Conservation (phyloP, 2,888 invertebrate genomes). For the Oligia fasciuncula region DNA sequence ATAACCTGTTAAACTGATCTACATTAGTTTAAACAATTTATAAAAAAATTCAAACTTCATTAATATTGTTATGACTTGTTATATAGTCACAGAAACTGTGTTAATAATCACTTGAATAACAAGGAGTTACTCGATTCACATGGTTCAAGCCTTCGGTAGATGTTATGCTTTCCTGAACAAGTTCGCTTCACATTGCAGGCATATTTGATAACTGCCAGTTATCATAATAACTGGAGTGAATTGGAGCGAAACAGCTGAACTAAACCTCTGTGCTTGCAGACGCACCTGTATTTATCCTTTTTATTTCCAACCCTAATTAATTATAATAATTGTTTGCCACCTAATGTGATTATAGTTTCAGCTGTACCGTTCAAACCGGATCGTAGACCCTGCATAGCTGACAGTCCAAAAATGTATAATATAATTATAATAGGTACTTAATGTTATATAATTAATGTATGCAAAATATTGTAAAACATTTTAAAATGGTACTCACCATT, state of each 20-base stretch:
- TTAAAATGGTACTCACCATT: too few relatives aligned
- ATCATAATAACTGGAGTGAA: neutral
- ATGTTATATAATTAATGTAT: too few relatives aligned
- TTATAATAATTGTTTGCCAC: neutral
- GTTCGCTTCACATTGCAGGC: neutral
- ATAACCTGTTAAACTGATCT: too few relatives aligned
- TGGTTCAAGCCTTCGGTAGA: neutral
- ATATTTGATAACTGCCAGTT: conserved; percentile 1
- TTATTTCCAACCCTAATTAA: too few relatives aligned
- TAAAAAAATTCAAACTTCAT: neutral
- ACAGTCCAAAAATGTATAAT: neutral
- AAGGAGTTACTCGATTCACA: neutral
- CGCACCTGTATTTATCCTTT: neutral
- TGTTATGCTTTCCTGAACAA: neutral
- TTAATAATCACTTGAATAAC: neutral
- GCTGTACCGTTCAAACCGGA: neutral
- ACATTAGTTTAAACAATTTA: too few relatives aligned
- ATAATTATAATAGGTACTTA: neutral
- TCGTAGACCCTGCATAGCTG: neutral
- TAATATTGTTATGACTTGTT: neutral
- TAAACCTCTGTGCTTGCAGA: neutral
- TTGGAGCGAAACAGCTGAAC: conserved; percentile 6
- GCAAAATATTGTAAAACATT: too few relatives aligned
- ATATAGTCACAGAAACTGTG: neutral
- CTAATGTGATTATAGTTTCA: neutral